Conservation (phyloP, 1,140 invertebrate species). For the Eumaeus atala region DNA sequence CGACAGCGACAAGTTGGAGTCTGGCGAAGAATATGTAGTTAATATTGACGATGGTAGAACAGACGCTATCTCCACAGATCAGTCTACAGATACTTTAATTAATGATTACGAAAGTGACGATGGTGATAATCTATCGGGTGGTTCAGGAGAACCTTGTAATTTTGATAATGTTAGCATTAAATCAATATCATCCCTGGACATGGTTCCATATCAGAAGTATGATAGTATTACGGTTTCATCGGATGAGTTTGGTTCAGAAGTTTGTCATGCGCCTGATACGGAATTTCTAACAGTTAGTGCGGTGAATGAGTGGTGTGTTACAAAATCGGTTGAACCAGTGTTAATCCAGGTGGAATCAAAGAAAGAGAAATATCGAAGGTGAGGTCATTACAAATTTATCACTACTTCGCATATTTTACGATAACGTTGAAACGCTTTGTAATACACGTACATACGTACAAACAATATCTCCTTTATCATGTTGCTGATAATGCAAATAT, state of each 20-base stretch:
- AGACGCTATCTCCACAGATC: constrained; percentile 58
- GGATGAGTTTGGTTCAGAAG: constrained; percentile 68
- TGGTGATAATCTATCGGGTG: constrained; percentile 50
- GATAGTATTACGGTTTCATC: constrained; percentile 69
- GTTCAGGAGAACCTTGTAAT: constrained; percentile 55
- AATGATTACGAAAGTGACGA: constrained; percentile 63
- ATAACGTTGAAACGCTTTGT: constrained; percentile 49
- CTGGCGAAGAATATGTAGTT: constrained; percentile 49
- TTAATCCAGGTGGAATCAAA: constrained; percentile 64
- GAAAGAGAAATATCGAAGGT: constrained; percentile 72
- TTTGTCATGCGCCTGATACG: constrained; percentile 61
- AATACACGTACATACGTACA: constrained; percentile 46
- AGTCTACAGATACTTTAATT: constrained; percentile 66
- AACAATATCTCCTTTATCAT: constrained; percentile 50
- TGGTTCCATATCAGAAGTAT: constrained; percentile 67
- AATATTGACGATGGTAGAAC: constrained; percentile 55
- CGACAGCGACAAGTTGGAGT: constrained; percentile 47
- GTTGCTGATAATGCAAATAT: constrained; percentile 41
- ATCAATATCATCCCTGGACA: constrained; percentile 65
- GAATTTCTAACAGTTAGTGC: constrained; percentile 69
- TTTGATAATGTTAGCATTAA: constrained; percentile 70
- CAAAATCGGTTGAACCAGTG: constrained; percentile 56
- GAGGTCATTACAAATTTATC: constrained; percentile 47
- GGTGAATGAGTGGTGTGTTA: constrained; percentile 68
- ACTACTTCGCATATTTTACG: constrained; percentile 48